phyloP scores from a whole-genome alignment of 2,113 vertebrate species.

The Colaptes auratus region DNA sequence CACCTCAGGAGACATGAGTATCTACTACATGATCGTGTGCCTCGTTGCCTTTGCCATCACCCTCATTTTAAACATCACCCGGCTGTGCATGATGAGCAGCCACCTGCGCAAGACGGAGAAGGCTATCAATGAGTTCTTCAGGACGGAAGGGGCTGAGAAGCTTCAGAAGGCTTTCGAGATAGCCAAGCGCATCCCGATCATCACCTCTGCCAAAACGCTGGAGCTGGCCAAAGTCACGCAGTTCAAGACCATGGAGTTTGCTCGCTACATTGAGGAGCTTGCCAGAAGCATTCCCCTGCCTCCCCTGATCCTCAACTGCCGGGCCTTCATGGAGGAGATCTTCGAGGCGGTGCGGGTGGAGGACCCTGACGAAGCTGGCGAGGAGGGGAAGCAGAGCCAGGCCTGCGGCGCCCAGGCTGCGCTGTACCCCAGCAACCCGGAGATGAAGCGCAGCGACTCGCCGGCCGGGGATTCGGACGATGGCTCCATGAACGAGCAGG shows the following conservation, averaged over 20 bases:
- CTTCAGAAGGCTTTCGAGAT: constrained; percentile 96
- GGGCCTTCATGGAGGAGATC: constrained; percentile 79
- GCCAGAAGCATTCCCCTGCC: constrained; percentile 93
- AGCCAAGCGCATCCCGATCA: constrained; percentile 93
- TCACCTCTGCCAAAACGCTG: constrained; percentile 90
- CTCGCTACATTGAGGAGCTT: constrained; percentile 93
- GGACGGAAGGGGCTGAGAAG: constrained; percentile 92
- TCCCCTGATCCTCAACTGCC: constrained; percentile 90
- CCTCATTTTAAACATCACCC: constrained; percentile 89
- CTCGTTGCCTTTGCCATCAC: constrained; percentile 89
- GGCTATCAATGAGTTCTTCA: constrained; percentile 96
- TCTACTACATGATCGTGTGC: constrained; percentile 92
- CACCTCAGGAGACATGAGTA: constrained; percentile 87
- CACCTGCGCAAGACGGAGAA: constrained; percentile 93
- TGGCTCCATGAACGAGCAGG: constrained; percentile 73
- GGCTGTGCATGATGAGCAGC: constrained; percentile 93
- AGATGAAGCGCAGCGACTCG: constrained; percentile 75
- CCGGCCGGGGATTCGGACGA: constrained; percentile 80
- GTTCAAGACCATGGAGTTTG: constrained; percentile 94
- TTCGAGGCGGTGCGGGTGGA: constrained; percentile 81
- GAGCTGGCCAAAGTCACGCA: constrained; percentile 95
- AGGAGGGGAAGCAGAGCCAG: constrained; percentile 55
- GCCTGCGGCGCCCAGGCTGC: constrained; percentile 51
- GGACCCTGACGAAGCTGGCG: constrained; percentile 69
- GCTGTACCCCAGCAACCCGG: constrained; percentile 67